Conservation (phyloP, 2,888 invertebrate genomes). For the Drosophila prostipennis region DNA sequence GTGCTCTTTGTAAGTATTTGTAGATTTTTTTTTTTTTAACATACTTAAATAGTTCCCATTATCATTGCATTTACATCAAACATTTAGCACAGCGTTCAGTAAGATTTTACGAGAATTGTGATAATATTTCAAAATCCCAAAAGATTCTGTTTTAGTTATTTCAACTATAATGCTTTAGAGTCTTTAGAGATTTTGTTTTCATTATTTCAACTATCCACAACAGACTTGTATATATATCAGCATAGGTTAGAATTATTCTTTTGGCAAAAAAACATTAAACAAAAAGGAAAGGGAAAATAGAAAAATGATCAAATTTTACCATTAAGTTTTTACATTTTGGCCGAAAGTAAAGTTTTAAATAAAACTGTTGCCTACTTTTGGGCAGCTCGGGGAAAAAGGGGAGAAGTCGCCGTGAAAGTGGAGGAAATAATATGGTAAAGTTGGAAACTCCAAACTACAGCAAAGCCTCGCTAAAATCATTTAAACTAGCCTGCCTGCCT, state of each 20-base stretch:
- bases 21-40: neutral
- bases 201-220: neutral
- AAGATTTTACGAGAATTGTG: too few species aligned
- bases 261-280: too few species aligned
- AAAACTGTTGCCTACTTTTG: neutral
- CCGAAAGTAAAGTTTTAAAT: neutral
- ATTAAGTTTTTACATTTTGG: too few species aligned
- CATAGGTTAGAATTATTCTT: too few species aligned
- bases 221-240: neutral
- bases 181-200: neutral
- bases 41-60: neutral
- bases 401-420: neutral
- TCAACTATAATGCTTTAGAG: neutral
- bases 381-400: neutral
- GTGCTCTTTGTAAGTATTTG: constrained; percentile 1
- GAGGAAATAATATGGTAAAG: neutral
- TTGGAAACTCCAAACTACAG: neutral
- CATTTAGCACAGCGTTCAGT: too few species aligned
- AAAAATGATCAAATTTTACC: too few species aligned
- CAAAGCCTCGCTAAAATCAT: neutral
- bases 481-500: neutral
- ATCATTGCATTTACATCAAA: too few species aligned
- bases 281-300: too few species aligned
- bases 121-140: neutral
- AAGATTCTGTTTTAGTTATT: constrained; percentile 1